Conservation (phyloP, 2,888 invertebrate species). For the Tachina fera region DNA sequence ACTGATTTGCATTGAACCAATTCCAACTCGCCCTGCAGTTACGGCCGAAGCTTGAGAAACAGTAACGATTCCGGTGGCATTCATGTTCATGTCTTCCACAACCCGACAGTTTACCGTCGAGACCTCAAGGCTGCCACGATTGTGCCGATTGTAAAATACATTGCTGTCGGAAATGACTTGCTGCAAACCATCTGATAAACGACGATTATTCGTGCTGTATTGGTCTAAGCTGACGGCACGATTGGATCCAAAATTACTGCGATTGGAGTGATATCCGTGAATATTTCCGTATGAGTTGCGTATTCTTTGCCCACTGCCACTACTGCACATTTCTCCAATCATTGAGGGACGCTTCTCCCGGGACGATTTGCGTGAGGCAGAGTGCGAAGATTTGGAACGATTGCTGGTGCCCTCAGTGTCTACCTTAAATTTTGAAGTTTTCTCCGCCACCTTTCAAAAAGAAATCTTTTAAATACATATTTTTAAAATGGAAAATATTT, state of each 20-base stretch:
- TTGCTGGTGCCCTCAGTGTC: conserved; percentile 87
- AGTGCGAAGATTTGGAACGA: conserved; percentile 86
- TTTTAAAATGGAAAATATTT: neutral
- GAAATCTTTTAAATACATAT: neutral
- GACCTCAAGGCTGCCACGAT: conserved; percentile 78
- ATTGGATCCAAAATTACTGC: conserved; percentile 82
- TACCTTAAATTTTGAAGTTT: conserved; percentile 89
- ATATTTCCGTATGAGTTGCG: conserved; percentile 83
- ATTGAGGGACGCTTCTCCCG: conserved; percentile 85
- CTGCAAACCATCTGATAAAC: conserved; percentile 82
- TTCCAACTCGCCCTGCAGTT: conserved; percentile 51
- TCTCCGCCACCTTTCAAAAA: conserved; percentile 85
- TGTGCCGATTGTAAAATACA: conserved; percentile 82
- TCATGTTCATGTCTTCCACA: conserved; percentile 77
- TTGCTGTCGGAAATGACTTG: conserved; percentile 83
- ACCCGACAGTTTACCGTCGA: conserved; percentile 66
- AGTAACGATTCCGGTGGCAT: conserved; percentile 71
- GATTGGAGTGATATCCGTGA: conserved; percentile 82
- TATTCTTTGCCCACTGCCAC: conserved; percentile 82
- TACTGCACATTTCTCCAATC: conserved; percentile 83
- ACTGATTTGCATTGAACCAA: conserved; percentile 63
- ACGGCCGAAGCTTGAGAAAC: conserved; percentile 54
- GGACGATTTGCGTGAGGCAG: conserved; percentile 88
- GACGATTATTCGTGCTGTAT: conserved; percentile 82
- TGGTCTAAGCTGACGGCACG: conserved; percentile 83